These are phyloP conservation scores for Caenorhabditis uteleia DNA, from an alignment of 2,888 invertebrate genomes.

Conservation along the genomic window DNA sequence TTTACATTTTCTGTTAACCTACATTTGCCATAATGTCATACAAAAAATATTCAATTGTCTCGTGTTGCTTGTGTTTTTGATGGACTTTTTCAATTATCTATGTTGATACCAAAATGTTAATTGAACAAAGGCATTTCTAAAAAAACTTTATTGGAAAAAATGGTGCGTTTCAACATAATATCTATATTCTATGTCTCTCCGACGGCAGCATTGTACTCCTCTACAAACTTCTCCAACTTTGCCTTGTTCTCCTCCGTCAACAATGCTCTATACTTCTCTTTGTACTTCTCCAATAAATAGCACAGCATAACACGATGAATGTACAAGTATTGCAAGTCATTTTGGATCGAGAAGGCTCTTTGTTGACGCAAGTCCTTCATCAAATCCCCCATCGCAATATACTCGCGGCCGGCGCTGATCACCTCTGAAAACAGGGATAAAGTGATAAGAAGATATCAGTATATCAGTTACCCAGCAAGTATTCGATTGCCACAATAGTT, in stretches of 20 bases:
- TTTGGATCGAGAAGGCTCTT: conserved; percentile 55
- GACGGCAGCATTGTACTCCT: conserved; percentile 43
- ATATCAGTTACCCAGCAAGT: conserved; percentile 34
- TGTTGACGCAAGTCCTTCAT: conserved; percentile 48
- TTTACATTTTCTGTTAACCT: too few species aligned
- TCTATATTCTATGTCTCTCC: too few species aligned
- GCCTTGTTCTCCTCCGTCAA: conserved; percentile 23
- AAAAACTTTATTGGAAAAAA: too few species aligned
- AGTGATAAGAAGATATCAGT: neutral
- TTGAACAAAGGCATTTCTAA: too few species aligned
- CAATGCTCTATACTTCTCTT: conserved; percentile 24
- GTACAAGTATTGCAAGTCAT: conserved; percentile 57
- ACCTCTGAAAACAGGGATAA: conserved; percentile 6
- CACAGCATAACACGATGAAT: conserved; percentile 57
- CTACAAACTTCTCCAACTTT: conserved; percentile 44
- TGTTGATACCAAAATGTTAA: too few species aligned
- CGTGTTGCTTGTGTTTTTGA: too few species aligned
- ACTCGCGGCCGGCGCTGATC: conserved; percentile 29
- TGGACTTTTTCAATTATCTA: too few species aligned
- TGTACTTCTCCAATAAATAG: conserved; percentile 55
- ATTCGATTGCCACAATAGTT: conserved; percentile 57
- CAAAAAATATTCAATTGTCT: too few species aligned
- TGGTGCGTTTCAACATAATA: too few species aligned
- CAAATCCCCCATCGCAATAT: conserved; percentile 48
- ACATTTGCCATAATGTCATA: too few species aligned